Evolutionary conservation across 1,140 invertebrate genomes (phyloP).

Genomic region (Drosophila virilis): DNA sequence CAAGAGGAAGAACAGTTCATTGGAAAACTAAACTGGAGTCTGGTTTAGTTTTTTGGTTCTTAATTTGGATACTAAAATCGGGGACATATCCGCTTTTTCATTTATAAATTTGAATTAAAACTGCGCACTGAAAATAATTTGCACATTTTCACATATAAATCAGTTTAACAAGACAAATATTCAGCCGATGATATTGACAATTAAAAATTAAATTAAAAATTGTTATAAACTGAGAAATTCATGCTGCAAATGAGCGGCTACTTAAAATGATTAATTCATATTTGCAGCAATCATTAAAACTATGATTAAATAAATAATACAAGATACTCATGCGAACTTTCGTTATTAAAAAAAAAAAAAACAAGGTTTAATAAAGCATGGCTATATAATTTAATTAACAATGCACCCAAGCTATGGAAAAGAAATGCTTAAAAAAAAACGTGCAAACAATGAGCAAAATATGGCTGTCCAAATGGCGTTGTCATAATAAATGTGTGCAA

Average conservation of each 20-base stretch:
- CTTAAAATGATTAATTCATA: constrained; percentile 43
- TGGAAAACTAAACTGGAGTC: too few species aligned
- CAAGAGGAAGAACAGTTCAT: too few species aligned
- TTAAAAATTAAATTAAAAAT: background rate
- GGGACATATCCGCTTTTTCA: too few species aligned
- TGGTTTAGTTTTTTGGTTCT: too few species aligned
- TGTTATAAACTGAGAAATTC: constrained; percentile 7
- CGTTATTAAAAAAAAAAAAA: background rate
- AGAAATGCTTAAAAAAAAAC: constrained; percentile 22
- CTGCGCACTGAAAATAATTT: background rate
- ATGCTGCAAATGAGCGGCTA: constrained; percentile 27
- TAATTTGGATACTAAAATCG: too few species aligned
- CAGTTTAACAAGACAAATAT: too few species aligned
- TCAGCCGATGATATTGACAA: background rate
- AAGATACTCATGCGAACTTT: background rate
- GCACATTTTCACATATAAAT: background rate
- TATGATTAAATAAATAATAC: constrained; percentile 44
- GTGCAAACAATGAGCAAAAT: constrained; percentile 32
- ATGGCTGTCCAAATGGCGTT: constrained; percentile 22
- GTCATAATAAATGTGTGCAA: constrained; percentile 33
- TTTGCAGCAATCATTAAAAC: constrained; percentile 37
- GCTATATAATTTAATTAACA: constrained; percentile 72
- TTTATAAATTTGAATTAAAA: background rate
- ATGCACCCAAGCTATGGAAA: constrained; percentile 41
- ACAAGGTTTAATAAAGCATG: constrained; percentile 4